Conservation (phyloP, 2,113 vertebrate species). For the Phylloscopus trochilus region DNA sequence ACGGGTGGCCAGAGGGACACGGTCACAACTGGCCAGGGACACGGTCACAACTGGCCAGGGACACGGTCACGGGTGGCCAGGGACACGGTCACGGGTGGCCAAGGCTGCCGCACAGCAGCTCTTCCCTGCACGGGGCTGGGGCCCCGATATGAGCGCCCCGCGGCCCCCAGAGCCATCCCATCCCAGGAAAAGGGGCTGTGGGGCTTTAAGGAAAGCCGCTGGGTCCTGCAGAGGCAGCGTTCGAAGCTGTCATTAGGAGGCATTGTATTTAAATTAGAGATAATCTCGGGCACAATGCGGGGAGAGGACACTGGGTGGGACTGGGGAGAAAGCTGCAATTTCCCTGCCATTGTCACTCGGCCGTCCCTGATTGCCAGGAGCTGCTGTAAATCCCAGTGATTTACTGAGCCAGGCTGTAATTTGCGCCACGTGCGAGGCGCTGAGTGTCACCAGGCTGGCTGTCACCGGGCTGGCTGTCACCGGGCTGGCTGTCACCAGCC, state of each 20-base stretch:
- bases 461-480: not conserved
- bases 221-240: slow-evolving; percentile 36
- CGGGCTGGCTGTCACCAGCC: not conserved
- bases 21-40: no score
- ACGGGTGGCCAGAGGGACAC: not conserved
- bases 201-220: not conserved
- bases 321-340: slow-evolving; percentile 70
- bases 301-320: slow-evolving; percentile 63
- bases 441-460: slow-evolving; percentile 41
- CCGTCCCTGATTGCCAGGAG: slow-evolving; percentile 44
- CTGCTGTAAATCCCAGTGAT: slow-evolving; percentile 65
- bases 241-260: slow-evolving; percentile 67
- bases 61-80: no score
- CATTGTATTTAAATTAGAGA: slow-evolving; percentile 76
- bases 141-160: not conserved
- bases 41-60: no score
- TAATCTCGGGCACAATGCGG: slow-evolving; percentile 66
- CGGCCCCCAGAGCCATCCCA: not conserved
- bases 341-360: slow-evolving; percentile 63
- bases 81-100: not conserved
- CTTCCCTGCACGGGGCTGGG: fast-evolving
- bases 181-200: not conserved
- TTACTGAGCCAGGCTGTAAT: slow-evolving; percentile 69
- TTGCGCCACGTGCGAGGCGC: slow-evolving; percentile 58
- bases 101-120: not conserved